Evolutionary conservation across 2,888 invertebrate species (phyloP).

Genomic region (Lasioglossum vierecki): DNA sequence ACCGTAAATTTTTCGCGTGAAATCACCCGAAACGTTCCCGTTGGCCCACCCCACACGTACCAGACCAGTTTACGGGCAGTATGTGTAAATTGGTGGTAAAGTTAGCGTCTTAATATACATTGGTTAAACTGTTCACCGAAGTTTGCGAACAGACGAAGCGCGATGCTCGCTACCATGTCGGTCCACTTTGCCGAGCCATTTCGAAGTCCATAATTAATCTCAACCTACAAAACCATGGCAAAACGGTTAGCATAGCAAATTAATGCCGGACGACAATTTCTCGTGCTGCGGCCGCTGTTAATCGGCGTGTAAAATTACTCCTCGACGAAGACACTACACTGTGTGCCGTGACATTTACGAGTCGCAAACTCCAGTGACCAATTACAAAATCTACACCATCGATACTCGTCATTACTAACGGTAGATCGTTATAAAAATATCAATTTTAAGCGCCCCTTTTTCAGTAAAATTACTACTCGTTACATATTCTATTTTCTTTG

Average conservation of each 20-base stretch:
- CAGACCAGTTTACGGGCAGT: slow-evolving; percentile 69
- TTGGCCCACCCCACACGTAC: slow-evolving; percentile 42
- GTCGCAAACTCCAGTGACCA: not conserved
- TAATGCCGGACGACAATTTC: slow-evolving; percentile 43
- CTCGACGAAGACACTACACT: not conserved
- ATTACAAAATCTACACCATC: not conserved
- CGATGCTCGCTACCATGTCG: slow-evolving; percentile 56
- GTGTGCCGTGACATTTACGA: not conserved
- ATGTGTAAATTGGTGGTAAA: slow-evolving; percentile 72
- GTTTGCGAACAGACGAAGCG: slow-evolving; percentile 67
- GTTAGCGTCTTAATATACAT: slow-evolving; percentile 74
- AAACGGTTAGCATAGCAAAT: slow-evolving; percentile 60
- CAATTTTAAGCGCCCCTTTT: not conserved
- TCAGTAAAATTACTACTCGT: not conserved
- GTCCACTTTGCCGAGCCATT: slow-evolving; percentile 69
- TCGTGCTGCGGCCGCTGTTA: not conserved
- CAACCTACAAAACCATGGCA: slow-evolving; percentile 53
- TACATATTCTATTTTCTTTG: too few relatives aligned
- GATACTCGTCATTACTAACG: not conserved
- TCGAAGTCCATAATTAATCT: slow-evolving; percentile 70
- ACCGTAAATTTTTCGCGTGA: slow-evolving; percentile 16
- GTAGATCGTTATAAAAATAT: not conserved
- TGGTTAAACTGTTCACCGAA: slow-evolving; percentile 72
- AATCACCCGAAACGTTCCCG: slow-evolving; percentile 11
- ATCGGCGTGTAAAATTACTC: not conserved